These are phyloP conservation scores for Carcinoscorpius rotundicauda DNA, from an alignment of 1,140 invertebrate genomes.

Conservation along the genomic window DNA sequence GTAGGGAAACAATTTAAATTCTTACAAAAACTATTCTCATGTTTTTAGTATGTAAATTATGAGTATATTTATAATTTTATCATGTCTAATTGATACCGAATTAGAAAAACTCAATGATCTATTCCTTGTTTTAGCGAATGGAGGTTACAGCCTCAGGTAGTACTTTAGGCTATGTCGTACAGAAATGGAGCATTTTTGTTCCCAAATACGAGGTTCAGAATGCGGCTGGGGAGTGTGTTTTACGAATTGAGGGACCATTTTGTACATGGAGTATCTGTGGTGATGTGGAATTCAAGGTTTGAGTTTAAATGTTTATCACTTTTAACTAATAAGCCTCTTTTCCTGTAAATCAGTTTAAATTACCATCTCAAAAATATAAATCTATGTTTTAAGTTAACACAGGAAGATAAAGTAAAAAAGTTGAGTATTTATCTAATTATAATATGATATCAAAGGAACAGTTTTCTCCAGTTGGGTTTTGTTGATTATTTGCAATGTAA, in stretches of 20 bases:
- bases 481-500: background rate
- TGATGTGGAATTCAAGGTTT: conserved; percentile 54
- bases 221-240: conserved; percentile 55
- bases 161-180: conserved; percentile 60
- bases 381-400: no score
- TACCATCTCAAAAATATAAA: no score
- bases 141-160: conserved; percentile 52
- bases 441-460: background rate
- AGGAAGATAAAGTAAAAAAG: no score
- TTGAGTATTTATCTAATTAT: background rate
- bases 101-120: background rate
- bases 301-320: background rate
- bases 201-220: conserved; percentile 70
- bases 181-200: conserved; percentile 69
- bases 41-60: no score
- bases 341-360: background rate
- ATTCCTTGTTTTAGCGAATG: conserved; percentile 38
- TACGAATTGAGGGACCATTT: conserved; percentile 70
- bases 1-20: no score
- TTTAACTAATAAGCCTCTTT: background rate
- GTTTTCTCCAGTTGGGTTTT: background rate
- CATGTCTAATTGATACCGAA: no score
- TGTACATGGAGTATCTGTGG: conserved; percentile 68
- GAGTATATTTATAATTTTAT: no score
- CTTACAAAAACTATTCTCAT: no score